Conservation (phyloP, 53 echinoderm and acorn worm species). For the Echinarachnius parma region DNA sequence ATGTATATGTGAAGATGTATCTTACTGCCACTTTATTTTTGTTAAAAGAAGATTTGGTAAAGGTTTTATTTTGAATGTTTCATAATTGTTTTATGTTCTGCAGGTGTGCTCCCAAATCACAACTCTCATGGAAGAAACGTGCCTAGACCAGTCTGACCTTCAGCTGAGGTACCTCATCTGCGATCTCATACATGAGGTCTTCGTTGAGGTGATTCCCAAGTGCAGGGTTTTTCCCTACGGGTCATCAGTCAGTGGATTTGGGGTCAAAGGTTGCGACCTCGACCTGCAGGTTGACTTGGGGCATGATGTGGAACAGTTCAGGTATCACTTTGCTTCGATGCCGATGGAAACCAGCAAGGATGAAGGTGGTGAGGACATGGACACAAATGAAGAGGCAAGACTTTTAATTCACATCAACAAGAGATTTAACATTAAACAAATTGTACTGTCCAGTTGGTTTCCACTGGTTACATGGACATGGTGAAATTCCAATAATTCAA, state of each 20-base stretch:
- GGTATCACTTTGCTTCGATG: slow-evolving; percentile 56
- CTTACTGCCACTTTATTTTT: no score
- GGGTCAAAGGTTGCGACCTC: slow-evolving; percentile 77
- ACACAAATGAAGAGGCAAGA: slow-evolving; percentile 11
- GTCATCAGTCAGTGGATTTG: slow-evolving; percentile 89
- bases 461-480: no score
- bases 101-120: slow-evolving; percentile 76
- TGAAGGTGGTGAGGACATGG: slow-evolving; percentile 8
- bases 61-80: no score
- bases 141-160: slow-evolving; percentile 53
- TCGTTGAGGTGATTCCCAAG: slow-evolving; percentile 76
- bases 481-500: no score
- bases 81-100: no score
- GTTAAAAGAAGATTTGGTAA: no score
- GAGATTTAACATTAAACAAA: no score
- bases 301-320: slow-evolving; percentile 34
- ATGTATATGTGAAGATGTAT: no score
- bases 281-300: slow-evolving; percentile 73
- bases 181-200: slow-evolving; percentile 73
- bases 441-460: no score
- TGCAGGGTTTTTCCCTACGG: slow-evolving; percentile 82
- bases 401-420: no score
- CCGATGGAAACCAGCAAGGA: slow-evolving; percentile 1
- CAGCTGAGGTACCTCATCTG: slow-evolving; percentile 84
- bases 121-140: slow-evolving; percentile 43